These are phyloP conservation scores for Lucifuga dentata DNA, from an alignment of 2,113 vertebrate species.

Conservation along the genomic window DNA sequence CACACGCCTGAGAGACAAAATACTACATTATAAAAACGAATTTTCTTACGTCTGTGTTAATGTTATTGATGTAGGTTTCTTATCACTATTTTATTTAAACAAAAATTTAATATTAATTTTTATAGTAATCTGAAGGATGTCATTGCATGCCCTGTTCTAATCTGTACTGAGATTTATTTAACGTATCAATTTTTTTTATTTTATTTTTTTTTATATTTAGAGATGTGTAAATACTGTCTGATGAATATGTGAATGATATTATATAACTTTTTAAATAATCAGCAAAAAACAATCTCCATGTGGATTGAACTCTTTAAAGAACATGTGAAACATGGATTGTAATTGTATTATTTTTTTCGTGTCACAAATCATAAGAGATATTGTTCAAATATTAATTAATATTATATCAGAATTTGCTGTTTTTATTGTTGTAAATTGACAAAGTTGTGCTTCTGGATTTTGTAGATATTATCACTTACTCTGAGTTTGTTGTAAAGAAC, in stretches of 20 bases:
- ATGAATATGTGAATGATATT: conserved; percentile 53
- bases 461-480: conserved; percentile 49
- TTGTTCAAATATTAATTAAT: conserved; percentile 32
- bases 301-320: conserved; percentile 44
- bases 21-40: conserved; percentile 41
- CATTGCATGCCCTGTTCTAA: conserved; percentile 57
- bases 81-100: conserved; percentile 78
- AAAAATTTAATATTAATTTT: conserved; percentile 63
- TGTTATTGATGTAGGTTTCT: conserved; percentile 45
- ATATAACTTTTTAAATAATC: conserved; percentile 41
- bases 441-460: conserved; percentile 55
- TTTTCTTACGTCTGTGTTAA: conserved; percentile 26
- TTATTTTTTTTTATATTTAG: conserved; percentile 62
- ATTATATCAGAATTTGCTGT: conserved; percentile 22
- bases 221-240: conserved; percentile 67
- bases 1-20: conserved; percentile 76
- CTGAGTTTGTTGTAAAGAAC: conserved; percentile 38
- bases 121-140: conserved; percentile 64
- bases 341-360: conserved; percentile 56
- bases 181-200: conserved; percentile 35
- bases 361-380: conserved; percentile 42
- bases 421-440: conserved; percentile 66
- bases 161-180: conserved; percentile 64
- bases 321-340: conserved; percentile 47
- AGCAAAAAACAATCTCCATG: conserved; percentile 29